Evolutionary conservation across 1,140 invertebrate genomes (phyloP), one percentile per base, ranked within the genome.

Genomic region (Drosophila lacertosa): DNA sequence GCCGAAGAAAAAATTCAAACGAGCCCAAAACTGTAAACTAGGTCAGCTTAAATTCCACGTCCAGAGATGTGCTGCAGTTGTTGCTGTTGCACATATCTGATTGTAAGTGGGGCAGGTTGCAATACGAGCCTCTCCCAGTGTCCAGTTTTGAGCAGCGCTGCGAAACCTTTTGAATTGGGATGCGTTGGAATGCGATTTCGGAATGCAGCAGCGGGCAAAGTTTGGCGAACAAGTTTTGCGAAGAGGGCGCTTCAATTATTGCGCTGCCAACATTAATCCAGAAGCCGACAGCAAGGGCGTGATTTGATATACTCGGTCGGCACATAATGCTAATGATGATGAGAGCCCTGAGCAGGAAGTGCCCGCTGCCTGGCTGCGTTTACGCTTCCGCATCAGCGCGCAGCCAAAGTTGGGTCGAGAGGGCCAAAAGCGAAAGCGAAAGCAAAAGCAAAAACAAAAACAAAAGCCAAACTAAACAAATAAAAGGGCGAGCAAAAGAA

Each of bases 331-430:
- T 54, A 64, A 69, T 69, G 59, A 63, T 40, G 48, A 53, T 54
- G 50, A 45, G 50, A 33, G 33, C 57, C 1, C 40, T 44, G 4
- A 29, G 24, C 60, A 24, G 60, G 20, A 64, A 13, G 50, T 26
- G 10, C 40, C 11, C 10, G 29, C 9, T 37, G 50, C 5, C 35
- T 48, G 29, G 53, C 47, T 50, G 67, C 45, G 42, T 66, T 53
- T 16, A 74, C 42, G 59, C 80, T 82, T 83, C 80, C 80, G 79
- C 79, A 48, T 70, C 75, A 74, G 62, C 80, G 65, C 65, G 59
- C 45, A 22, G 37, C 37, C 6, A 24, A 32, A 18, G 20, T 18
- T 67, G 42, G 44, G 45, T 24, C 22, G 57, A 51, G 57, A 55
- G 20, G 20, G 44, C 29, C 48, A 63, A 59, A 59, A 73, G 66